Base-by-base conservation (phyloP, 2,888 invertebrate genomes). In the Perizoma affinitatum region DNA sequence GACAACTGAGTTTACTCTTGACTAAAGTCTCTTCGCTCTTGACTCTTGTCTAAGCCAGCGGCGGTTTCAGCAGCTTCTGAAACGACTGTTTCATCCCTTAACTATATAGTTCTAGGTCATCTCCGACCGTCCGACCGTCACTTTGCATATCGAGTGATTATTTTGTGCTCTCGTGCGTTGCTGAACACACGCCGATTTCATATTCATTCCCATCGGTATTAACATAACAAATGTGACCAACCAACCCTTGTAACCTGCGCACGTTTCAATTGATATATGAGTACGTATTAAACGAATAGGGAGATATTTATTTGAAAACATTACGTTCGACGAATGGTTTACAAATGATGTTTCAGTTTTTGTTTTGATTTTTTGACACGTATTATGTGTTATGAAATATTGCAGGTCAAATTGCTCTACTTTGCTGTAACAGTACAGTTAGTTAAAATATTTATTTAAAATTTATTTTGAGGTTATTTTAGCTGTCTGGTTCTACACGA, bases 131-230 rank as follows among this genome's bases (percentile, higher is more conserved):
- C 66, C 69, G 71, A 64, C 57, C 76, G 64, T 72, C 74, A 71
- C 78, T 85, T 84, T 84, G 82, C 82, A 85, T 86, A 82, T 83
- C 78, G 80, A 77, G 69, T 82, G 82, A 86, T 88, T 86, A 84
- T 86, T 85, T 84, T 83, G 83, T 80, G 70, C 79, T 69, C 63
- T 72, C 71, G 69, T 77, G 77, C 80, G 74, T 75, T 72, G 68
- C 65, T 68, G 67, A 72, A 66, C 65, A 71, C 72, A 63, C 69
- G 67, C 70, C 75, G 76, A 82, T 82, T 83, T 81, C 80, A 75
- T 82, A 86, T 83, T 83, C 79, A 82, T 84, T 81, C 73, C 76
- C 72, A 75, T 74, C 63, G 66, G 71, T 67, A 80, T 81, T 75
- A 78, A 76, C 77, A 76, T 79, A 72, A 75, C 74, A 73, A 74